Base-by-base conservation (phyloP, 2,888 invertebrate genomes). In the Marasmarcha lunaedactyla region DNA sequence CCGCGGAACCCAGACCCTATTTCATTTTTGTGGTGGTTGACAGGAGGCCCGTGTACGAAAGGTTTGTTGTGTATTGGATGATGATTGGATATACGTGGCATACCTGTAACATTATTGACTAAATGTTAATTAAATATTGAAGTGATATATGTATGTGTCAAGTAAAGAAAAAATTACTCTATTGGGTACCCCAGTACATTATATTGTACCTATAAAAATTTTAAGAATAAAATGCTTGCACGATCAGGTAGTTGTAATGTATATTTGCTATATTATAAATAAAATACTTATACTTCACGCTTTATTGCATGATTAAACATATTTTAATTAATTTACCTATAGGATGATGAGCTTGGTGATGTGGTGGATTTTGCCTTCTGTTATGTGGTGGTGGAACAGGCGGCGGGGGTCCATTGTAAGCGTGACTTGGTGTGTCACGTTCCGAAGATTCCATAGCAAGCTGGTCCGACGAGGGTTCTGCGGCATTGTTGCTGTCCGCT, bases 371-470 rank as follows among this genome's bases (percentile, higher is more conserved):
- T 37, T 90, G 92, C 14, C 92, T 89, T 52, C 91, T 89, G 52
- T 92, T 91, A 49, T 92, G 92, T 0, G 87, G 87, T 1, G 89
- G 87, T 38, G 88, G 89, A 1, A 85, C 86, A 0, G 83, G 87
- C 0, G 84, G 85, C 1, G 86, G 87, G 44, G 63, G 86, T 50
- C 66, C 85, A 49, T 70, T 84, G 66, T 84, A 77, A 55, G 74
- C 77, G 59, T 74, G 86, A 60, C 71, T 85, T 1, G 73, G 78
- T 0, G 72, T 66, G 51, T 88, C 88, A 50, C 90, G 86, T 46
- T 90, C 90, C 11, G 85, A 77, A 6, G 90, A 87, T 60, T 92
- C 92, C 61, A 91, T 81, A 1, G 92, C 90, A 44, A 92, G 77
- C 63, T 92, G 91, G 57, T 92, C 92, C 1, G 67, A 57, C 14